A percentile compares a stretch with the other conserved stretches of the same genome.
These are phyloP conservation scores for Bucco capensis DNA, from an alignment of 2,113 vertebrate genomes.

Conservation along the genomic window DNA sequence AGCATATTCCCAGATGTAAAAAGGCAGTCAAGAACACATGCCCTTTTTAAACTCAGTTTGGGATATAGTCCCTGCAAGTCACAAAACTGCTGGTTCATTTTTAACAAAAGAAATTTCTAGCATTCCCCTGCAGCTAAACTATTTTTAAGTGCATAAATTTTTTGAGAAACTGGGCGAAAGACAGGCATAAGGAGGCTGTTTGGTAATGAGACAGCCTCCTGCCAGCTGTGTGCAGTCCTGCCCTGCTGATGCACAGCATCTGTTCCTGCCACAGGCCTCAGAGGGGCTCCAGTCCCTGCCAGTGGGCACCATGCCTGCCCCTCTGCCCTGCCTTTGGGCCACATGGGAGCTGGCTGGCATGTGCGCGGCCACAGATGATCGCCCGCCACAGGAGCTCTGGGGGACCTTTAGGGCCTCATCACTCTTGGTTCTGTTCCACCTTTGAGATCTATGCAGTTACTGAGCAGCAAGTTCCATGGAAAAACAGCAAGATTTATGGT, in stretches of 20 bases:
- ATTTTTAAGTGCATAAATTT: background rate
- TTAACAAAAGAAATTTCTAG: slow-evolving; percentile 26
- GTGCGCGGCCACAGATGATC: background rate
- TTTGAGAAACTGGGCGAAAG: background rate
- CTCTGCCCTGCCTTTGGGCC: background rate
- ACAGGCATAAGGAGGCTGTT: background rate
- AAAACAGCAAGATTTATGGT: background rate
- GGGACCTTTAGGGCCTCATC: accelerated
- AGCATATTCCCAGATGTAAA: background rate
- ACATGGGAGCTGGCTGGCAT: accelerated
- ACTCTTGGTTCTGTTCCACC: background rate
- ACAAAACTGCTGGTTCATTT: background rate
- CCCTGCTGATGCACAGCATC: background rate
- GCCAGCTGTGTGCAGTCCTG: background rate
- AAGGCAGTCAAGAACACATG: background rate
- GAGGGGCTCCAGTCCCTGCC: background rate
- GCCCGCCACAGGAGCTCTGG: background rate
- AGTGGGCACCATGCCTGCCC: background rate
- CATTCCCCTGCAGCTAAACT: background rate
- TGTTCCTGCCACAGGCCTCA: background rate
- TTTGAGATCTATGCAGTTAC: background rate
- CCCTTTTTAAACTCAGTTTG: background rate
- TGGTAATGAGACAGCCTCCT: background rate
- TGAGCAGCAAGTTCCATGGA: background rate
- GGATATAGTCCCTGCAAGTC: background rate